Percentiles rank a stretch among this genome's conserved stretches.
Conservation (phyloP, 92 coral and sea anemone genomes). For the Actinernus sp. region DNA sequence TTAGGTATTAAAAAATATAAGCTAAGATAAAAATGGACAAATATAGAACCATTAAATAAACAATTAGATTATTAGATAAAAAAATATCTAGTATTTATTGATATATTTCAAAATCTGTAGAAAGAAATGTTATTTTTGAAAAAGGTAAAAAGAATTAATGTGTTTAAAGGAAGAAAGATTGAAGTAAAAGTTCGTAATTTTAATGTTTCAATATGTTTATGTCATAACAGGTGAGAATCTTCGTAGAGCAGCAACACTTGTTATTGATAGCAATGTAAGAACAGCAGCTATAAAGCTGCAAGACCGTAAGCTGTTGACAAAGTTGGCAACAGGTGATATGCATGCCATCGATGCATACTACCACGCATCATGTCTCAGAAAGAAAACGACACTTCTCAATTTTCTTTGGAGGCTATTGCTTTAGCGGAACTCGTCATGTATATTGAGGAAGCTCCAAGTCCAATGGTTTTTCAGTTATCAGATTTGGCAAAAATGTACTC, state of each 20-base stretch:
- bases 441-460: constrained; percentile 28
- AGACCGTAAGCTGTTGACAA: constrained; percentile 48
- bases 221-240: constrained; percentile 8
- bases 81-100: no score
- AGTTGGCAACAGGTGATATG: constrained; percentile 40
- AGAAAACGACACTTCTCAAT: background rate
- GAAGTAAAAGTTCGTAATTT: background rate
- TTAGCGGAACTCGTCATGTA: constrained; percentile 24
- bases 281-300: constrained; percentile 31
- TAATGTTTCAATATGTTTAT: background rate
- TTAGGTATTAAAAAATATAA: no score
- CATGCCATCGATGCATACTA: constrained; percentile 43
- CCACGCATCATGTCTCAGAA: constrained; percentile 40
- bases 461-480: constrained; percentile 30
- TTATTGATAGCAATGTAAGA: constrained; percentile 25
- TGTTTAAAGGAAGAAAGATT: background rate
- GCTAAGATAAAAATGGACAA: no score
- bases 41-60: no score
- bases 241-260: constrained; percentile 42
- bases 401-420: constrained; percentile 3
- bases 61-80: no score
- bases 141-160: background rate
- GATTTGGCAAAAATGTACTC: constrained; percentile 35
- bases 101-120: background rate
- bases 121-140: no score